Base-by-base conservation (phyloP, 2,888 invertebrate genomes). In the Eupithecia insigniata region DNA sequence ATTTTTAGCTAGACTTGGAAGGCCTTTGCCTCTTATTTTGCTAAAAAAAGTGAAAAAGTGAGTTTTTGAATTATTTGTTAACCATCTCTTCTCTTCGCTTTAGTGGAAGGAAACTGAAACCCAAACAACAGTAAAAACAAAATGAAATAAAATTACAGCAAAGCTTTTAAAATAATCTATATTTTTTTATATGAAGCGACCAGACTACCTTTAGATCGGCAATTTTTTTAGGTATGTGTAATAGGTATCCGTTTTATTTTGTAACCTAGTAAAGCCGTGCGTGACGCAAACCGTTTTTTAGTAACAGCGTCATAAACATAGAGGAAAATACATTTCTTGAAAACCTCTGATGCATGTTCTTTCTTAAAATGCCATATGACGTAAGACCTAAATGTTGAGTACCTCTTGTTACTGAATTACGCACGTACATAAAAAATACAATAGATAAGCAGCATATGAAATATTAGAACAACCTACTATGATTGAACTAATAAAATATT, bases 361-460 rank as follows among this genome's bases (percentile, higher is more conserved):
- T 77, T 71, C 68, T 55, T 64, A 71, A 77, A 79, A 78, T 74
- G 72, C 71, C 70, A 6, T 66, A 70, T 79, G 76, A 77, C 78
- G 70, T 60, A 71, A 70, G 61, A 18, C 10, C 18, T 32, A 30
- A 62, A 62, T 32, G 8, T 12, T n/a, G 3, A 28, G n/a, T 55
- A 67, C 30, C 60, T 61, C 67, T 64, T n/a, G 16, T 60, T 66
- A 55, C n/a, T 64, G 10, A 62, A 58, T 74, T 72, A 72, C 67
- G 68, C 16, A 69, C 67, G 66, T 22, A 28, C 6, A 67, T 28
- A 51, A 62, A 26, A 55, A 22, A 26, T 26, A 70, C 67, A 55
- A 58, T 68, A 66, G 28, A 18, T 65, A 51, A 26, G 46, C 39
- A 26, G 46, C 39, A 18, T 39, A 16, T 16, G 39, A 39, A 14